Conservation (phyloP, 2,888 invertebrate species). For the Ditula angustiorana region DNA sequence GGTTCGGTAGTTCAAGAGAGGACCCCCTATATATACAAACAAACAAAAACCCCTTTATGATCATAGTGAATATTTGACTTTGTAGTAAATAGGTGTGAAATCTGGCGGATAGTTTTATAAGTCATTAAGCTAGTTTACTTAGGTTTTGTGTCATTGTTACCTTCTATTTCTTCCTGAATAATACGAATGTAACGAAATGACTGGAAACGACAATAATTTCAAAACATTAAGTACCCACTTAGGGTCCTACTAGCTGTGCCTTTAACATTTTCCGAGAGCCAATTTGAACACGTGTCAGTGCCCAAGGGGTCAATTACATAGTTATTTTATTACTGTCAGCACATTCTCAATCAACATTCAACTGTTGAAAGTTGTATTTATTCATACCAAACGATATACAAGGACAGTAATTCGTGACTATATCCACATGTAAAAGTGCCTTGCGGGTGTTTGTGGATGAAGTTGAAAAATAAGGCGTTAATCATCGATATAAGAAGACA, state of each 20-base stretch:
- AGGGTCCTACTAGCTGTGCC: not conserved
- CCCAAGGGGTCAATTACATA: not conserved
- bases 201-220: not conserved
- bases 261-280: not conserved
- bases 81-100: no score
- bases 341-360: not conserved
- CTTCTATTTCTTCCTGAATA: no score
- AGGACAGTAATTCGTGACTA: not conserved
- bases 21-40: no score
- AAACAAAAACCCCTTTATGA: no score
- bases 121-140: no score
- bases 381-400: not conserved
- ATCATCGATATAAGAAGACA: no score
- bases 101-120: no score
- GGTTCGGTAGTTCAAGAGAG: no score
- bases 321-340: slow-evolving; percentile 1
- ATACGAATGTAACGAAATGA: not conserved
- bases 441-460: no score
- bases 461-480: no score
- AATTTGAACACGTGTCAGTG: not conserved
- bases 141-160: no score
- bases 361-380: not conserved
- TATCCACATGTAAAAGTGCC: not conserved
- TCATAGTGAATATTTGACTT: no score
- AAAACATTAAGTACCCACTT: not conserved